These are phyloP conservation scores for Seira musarum DNA, from an alignment of 2,888 invertebrate genomes.

Conservation along the genomic window DNA sequence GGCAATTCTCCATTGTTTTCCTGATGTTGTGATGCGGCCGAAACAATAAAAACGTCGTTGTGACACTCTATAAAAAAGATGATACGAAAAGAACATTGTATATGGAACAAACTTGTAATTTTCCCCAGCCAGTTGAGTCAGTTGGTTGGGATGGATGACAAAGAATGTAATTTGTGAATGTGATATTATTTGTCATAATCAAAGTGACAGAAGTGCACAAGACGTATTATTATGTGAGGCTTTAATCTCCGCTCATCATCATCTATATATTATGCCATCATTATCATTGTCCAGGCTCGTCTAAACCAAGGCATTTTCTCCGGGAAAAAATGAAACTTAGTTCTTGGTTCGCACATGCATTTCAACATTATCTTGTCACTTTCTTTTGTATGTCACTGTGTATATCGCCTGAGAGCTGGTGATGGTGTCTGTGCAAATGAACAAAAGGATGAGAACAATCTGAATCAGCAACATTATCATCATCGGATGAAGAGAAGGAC, in stretches of 20 bases:
- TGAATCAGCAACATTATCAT: neutral
- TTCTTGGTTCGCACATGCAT: constrained; percentile 32
- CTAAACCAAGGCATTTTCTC: too few relatives aligned
- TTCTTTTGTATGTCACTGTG: too few relatives aligned
- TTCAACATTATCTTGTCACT: constrained; percentile 27
- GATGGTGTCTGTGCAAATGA: too few relatives aligned
- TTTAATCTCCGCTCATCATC: constrained; percentile 33
- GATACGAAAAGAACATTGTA: neutral
- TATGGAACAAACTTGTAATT: neutral
- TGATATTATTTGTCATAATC: constrained; percentile 49
- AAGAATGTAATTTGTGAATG: constrained; percentile 15
- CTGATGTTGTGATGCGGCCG: neutral
- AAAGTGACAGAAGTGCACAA: constrained; percentile 59
- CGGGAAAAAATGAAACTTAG: too few relatives aligned
- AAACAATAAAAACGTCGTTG: constrained; percentile 34
- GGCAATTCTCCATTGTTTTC: neutral
- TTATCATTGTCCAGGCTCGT: too few relatives aligned
- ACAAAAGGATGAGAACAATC: too few relatives aligned
- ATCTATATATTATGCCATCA: neutral
- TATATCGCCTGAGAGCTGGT: too few relatives aligned
- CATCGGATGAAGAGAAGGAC: neutral
- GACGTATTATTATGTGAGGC: constrained; percentile 49
- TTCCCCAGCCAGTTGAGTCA: neutral
- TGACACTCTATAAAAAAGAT: constrained; percentile 4
- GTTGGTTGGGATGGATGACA: neutral